Percentiles rank a stretch among this genome's conserved stretches.
These are phyloP conservation scores for Seriola aureovittata DNA, from an alignment of 2,113 vertebrate genomes.

Conservation along the genomic window DNA sequence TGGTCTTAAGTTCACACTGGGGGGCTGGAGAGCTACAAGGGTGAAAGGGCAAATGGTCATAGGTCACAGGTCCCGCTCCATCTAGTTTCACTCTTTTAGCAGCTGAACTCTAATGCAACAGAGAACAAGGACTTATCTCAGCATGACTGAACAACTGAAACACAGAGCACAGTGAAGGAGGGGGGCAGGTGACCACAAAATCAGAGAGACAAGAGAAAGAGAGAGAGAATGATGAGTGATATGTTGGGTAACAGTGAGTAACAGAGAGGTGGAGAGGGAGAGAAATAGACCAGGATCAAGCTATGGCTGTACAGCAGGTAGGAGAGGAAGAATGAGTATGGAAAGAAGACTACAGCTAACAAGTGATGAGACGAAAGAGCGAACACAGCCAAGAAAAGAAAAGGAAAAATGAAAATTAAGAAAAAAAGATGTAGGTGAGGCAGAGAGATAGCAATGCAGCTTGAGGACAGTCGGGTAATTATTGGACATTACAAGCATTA, in stretches of 20 bases:
- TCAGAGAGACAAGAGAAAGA: background rate
- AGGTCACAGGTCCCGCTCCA: slow-evolving; percentile 43
- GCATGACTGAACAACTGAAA: slow-evolving; percentile 55
- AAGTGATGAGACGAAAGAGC: background rate
- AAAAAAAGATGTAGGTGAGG: slow-evolving; percentile 24
- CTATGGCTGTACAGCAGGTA: background rate
- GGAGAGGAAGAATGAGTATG: background rate
- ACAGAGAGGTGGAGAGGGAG: background rate
- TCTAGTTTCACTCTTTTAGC: slow-evolving; percentile 23
- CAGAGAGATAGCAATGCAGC: background rate
- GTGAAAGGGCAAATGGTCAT: slow-evolving; percentile 48
- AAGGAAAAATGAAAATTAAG: slow-evolving; percentile 8
- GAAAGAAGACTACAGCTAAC: background rate
- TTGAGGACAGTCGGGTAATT: too few species aligned
- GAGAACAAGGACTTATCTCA: slow-evolving; percentile 57
- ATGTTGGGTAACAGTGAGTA: background rate
- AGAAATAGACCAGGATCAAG: background rate
- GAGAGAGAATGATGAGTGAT: background rate
- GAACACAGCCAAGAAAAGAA: slow-evolving; percentile 4
- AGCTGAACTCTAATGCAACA: slow-evolving; percentile 52
- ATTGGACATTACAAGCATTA: too few species aligned
- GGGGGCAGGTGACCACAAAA: slow-evolving; percentile 8
- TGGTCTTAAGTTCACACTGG: slow-evolving; percentile 23
- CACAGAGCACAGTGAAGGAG: background rate
- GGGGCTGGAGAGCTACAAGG: background rate